A percentile compares a stretch with the other conserved stretches of the same genome.
phyloP scores from a whole-genome alignment of 2,797 vertebrate species.

The Brotula barbata region DNA sequence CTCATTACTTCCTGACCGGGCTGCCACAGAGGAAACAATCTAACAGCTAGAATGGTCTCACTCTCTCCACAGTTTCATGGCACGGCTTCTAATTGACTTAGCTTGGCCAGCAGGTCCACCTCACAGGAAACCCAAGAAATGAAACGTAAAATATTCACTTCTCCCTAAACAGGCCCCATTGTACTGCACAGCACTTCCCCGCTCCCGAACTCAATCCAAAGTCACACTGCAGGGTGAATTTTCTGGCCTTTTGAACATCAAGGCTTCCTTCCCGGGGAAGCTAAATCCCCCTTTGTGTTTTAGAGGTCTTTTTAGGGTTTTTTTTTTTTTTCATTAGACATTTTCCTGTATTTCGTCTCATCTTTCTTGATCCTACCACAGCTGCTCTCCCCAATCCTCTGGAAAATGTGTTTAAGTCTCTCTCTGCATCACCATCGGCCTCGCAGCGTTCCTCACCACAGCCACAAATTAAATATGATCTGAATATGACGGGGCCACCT shows the following conservation, averaged over 20 bases:
- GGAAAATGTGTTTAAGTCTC: conserved; percentile 35
- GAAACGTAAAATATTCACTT: conserved; percentile 61
- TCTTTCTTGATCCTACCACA: conserved; percentile 38
- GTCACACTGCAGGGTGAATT: conserved; percentile 17
- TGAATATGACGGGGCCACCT: conserved; percentile 46
- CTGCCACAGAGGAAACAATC: conserved; percentile 68
- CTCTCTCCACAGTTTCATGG: conserved; percentile 60
- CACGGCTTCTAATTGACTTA: conserved; percentile 59
- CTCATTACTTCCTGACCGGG: conserved; percentile 42
- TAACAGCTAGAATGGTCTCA: conserved; percentile 38
- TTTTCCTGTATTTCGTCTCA: conserved; percentile 25
- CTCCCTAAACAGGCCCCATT: conserved; percentile 60
- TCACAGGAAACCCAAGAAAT: conserved; percentile 71
- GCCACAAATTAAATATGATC: conserved; percentile 70
- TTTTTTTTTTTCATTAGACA: background rate
- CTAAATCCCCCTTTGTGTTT: conserved; percentile 19
- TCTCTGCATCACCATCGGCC: conserved; percentile 56
- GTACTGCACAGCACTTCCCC: conserved; percentile 6
- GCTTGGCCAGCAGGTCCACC: conserved; percentile 47
- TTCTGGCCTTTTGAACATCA: conserved; percentile 19
- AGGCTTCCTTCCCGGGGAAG: conserved; percentile 28
- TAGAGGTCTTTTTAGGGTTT: conserved; percentile 6
- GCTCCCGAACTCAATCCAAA: conserved; percentile 40
- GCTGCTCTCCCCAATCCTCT: conserved; percentile 40
- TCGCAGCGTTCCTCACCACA: conserved; percentile 62